Evolutionary conservation across 2,797 vertebrate genomes (phyloP).

Genomic region (Thripadectes ignobilis): DNA sequence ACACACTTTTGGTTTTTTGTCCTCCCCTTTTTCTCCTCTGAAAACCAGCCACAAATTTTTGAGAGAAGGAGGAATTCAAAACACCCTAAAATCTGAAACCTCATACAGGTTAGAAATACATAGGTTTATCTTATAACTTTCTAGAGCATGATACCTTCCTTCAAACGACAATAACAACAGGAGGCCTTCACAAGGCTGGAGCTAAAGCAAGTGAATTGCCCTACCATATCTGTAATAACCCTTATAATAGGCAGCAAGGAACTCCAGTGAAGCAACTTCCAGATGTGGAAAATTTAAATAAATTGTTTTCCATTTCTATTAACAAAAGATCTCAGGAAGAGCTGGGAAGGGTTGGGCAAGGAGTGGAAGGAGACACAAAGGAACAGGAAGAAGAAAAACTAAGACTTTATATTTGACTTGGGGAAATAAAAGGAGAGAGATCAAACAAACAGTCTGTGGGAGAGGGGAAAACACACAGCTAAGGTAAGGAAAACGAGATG

Average conservation of each 20-base stretch:
- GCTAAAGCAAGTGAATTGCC: background rate
- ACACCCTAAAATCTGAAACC: background rate
- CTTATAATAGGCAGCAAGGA: background rate
- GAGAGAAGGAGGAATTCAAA: background rate
- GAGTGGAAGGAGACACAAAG: background rate
- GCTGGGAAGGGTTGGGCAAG: background rate
- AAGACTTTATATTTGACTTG: background rate
- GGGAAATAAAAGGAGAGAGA: background rate
- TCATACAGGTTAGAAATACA: background rate
- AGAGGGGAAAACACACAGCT: background rate
- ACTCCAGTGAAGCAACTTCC: background rate
- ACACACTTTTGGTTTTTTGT: no score
- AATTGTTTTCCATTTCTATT: background rate
- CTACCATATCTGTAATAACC: background rate
- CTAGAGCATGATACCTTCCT: background rate
- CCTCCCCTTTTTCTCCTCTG: background rate
- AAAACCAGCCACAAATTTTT: background rate
- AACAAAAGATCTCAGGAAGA: background rate
- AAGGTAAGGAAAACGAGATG: background rate
- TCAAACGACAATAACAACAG: background rate
- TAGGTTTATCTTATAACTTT: background rate
- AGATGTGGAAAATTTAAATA: background rate
- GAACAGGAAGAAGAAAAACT: background rate
- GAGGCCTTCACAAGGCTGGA: background rate
- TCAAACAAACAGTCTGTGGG: background rate